A percentile compares a stretch with the other conserved stretches of the same genome.
These are phyloP conservation scores for Muscina levida DNA, from an alignment of 2,888 invertebrate genomes.

Conservation along the genomic window DNA sequence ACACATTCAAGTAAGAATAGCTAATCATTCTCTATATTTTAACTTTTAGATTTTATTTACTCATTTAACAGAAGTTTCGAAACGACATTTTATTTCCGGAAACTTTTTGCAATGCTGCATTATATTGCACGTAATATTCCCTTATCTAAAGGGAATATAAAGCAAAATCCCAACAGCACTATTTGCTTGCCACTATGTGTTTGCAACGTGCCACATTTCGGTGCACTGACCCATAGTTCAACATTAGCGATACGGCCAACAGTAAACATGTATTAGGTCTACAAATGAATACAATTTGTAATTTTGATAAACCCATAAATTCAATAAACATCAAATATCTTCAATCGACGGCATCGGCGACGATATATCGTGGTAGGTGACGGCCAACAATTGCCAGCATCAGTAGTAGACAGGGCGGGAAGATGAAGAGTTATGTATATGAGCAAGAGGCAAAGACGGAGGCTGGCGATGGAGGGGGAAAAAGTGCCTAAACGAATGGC, in stretches of 20 bases:
- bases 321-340: constrained; percentile 57
- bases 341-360: constrained; percentile 15
- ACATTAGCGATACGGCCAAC: not conserved
- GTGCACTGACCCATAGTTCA: constrained; percentile 21
- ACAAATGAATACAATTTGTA: constrained; percentile 61
- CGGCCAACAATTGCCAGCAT: constrained; percentile 1
- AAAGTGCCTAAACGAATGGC: constrained; percentile 42
- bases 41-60: too few relatives aligned
- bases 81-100: too few relatives aligned
- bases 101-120: too few relatives aligned
- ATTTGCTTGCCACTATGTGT: too few relatives aligned
- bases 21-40: too few relatives aligned
- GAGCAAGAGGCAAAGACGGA: too few relatives aligned
- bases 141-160: too few relatives aligned
- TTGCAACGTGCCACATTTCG: too few relatives aligned
- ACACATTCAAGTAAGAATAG: too few relatives aligned
- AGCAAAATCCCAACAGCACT: not conserved
- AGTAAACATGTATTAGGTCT: constrained; percentile 12
- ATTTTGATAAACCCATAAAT: constrained; percentile 60
- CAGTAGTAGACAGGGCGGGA: constrained; percentile 22
- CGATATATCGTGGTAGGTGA: constrained; percentile 22
- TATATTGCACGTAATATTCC: too few relatives aligned
- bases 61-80: too few relatives aligned
- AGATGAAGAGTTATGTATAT: constrained; percentile 19
- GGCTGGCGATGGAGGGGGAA: constrained; percentile 28